A percentile compares a stretch with the other conserved stretches of the same genome.
Evolutionary conservation across 2,888 invertebrate genomes (phyloP).

Genomic region (Dynastes tityus): DNA sequence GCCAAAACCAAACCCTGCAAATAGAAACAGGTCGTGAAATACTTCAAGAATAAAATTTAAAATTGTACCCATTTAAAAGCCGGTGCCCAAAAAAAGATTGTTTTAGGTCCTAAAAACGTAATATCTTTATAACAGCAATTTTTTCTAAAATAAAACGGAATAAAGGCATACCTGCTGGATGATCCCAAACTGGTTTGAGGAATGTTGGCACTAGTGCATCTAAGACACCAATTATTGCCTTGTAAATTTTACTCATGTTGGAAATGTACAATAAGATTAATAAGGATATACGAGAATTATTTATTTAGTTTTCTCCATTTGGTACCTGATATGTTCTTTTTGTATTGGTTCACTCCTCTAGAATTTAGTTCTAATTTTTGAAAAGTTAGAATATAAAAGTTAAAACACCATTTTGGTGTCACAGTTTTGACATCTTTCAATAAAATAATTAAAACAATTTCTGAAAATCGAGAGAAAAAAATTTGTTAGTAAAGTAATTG

Average conservation of each 20-base stretch:
- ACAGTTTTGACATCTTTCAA: background rate
- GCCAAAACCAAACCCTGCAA: slow-evolving; percentile 86
- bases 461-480: no score
- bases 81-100: slow-evolving; percentile 99
- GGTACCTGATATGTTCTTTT: no score
- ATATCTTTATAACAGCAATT: background rate
- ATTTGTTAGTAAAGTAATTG: no score
- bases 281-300: background rate
- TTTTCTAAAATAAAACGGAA: background rate
- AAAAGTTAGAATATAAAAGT: background rate
- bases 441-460: background rate
- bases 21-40: background rate
- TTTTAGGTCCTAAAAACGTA: slow-evolving; percentile 89
- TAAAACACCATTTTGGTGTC: background rate
- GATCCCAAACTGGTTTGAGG: slow-evolving; percentile 95
- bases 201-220: slow-evolving; percentile 87
- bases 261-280: background rate
- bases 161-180: slow-evolving; percentile 86
- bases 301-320: background rate
- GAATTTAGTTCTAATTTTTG: background rate
- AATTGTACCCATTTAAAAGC: slow-evolving; percentile 95
- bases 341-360: background rate
- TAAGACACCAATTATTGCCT: slow-evolving; percentile 74
- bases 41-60: background rate
- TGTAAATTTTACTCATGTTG: slow-evolving; percentile 58